phyloP scores from a whole-genome alignment of 1,140 invertebrate species.

The Neodiprion fabricii region DNA sequence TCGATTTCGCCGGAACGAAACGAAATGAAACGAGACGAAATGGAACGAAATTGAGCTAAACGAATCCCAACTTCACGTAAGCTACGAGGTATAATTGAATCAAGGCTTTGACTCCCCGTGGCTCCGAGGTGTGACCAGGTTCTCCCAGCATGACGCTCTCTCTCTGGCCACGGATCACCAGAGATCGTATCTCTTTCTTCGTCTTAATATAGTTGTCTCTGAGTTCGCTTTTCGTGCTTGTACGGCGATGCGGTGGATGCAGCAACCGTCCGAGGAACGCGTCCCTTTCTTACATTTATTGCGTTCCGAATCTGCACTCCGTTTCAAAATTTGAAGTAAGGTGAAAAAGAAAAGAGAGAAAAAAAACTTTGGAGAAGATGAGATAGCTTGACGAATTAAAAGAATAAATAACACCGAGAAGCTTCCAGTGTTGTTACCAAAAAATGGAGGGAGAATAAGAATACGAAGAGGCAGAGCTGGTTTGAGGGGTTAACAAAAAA shows the following conservation, averaged over 20 bases:
- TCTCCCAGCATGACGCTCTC: conserved; percentile 35
- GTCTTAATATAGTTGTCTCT: conserved; percentile 17
- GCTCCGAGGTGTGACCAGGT: conserved; percentile 37
- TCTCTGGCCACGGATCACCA: conserved; percentile 9
- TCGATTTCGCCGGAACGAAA: too few relatives aligned
- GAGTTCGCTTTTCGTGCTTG: neutral
- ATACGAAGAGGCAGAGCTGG: too few relatives aligned
- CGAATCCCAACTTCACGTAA: neutral
- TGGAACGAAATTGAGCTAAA: neutral
- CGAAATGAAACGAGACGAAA: neutral
- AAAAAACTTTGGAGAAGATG: neutral
- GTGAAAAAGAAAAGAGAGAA: neutral
- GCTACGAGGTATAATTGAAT: conserved; percentile 35
- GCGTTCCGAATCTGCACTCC: too few relatives aligned
- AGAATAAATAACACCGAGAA: too few relatives aligned
- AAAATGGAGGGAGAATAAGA: too few relatives aligned
- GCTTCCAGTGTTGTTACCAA: too few relatives aligned
- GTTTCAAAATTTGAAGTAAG: too few relatives aligned
- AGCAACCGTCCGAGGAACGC: too few relatives aligned
- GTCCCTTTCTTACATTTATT: too few relatives aligned
- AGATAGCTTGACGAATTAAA: too few relatives aligned
- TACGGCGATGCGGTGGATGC: too few relatives aligned
- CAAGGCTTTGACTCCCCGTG: conserved; percentile 31
- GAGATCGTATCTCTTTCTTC: conserved; percentile 13
- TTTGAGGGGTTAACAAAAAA: neutral